These are phyloP conservation scores for Cryptomyrus ogoouensis DNA, from an alignment of 2,113 vertebrate genomes.

Conservation along the genomic window DNA sequence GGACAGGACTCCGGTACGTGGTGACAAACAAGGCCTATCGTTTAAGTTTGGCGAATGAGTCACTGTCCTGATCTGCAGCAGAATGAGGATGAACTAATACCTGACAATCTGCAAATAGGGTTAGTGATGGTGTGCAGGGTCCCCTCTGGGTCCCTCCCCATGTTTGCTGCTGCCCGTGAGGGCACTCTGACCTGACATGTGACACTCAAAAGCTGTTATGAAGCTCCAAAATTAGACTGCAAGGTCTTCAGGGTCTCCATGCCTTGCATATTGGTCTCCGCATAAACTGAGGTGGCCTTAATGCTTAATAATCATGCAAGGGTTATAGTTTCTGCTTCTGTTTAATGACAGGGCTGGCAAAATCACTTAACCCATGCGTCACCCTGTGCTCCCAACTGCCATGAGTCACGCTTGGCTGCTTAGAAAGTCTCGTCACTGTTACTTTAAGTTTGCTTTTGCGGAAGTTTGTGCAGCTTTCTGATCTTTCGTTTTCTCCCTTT, in stretches of 20 bases:
- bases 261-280: not conserved
- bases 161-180: not conserved
- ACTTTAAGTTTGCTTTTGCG: not conserved
- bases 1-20: not conserved
- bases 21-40: not conserved
- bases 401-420: not conserved
- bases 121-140: not conserved
- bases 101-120: not conserved
- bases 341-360: not conserved
- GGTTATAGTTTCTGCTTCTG: not conserved
- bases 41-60: conserved; percentile 1
- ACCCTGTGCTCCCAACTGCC: not conserved
- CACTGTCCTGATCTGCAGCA: conserved; percentile 24
- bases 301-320: not conserved
- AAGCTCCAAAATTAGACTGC: not conserved
- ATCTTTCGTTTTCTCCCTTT: not conserved
- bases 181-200: not conserved
- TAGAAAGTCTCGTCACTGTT: not conserved
- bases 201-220: not conserved
- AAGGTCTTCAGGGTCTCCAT: not conserved
- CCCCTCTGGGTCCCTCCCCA: not conserved
- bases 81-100: conserved; percentile 43
- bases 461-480: not conserved
- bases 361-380: not conserved
- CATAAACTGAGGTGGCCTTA: not conserved